phyloP scores from a whole-genome alignment of 1,140 invertebrate genomes.

The Drosophila navojoa region DNA sequence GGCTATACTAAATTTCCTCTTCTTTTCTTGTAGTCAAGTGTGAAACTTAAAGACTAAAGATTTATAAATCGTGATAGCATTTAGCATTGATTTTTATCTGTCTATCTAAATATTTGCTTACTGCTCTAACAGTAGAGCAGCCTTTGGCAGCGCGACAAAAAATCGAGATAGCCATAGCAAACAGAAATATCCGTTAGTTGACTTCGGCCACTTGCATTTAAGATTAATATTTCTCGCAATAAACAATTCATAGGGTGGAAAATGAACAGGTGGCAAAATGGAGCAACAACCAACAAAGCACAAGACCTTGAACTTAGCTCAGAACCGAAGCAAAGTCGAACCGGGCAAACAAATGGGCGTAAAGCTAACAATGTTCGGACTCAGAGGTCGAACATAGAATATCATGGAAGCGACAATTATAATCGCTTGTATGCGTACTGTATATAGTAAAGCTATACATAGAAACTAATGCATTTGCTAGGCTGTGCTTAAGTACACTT shows the following conservation, averaged over 20 bases:
- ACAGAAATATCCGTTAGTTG: constrained; percentile 42
- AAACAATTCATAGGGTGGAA: constrained; percentile 61
- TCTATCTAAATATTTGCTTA: constrained; percentile 54
- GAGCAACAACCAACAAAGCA: constrained; percentile 39
- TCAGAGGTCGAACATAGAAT: constrained; percentile 32
- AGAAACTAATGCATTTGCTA: neutral
- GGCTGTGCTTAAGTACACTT: neutral
- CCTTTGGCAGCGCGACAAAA: constrained; percentile 57
- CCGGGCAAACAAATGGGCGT: constrained; percentile 1
- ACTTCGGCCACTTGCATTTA: constrained; percentile 19
- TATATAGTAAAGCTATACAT: neutral
- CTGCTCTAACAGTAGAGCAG: constrained; percentile 11
- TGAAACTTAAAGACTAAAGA: neutral
- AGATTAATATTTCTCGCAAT: constrained; percentile 21
- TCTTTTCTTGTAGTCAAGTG: neutral
- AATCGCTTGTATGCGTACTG: constrained; percentile 15
- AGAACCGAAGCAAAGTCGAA: constrained; percentile 25
- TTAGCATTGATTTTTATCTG: constrained; percentile 63
- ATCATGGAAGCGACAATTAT: constrained; percentile 35
- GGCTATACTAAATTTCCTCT: neutral
- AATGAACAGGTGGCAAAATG: constrained; percentile 59
- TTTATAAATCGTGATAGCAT: constrained; percentile 1
- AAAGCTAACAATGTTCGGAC: constrained; percentile 16
- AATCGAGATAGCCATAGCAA: constrained; percentile 37
- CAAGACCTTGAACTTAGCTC: constrained; percentile 60